Evolutionary conservation across 2,113 vertebrate genomes (phyloP).

Genomic region (Misgurnus anguillicaudatus): DNA sequence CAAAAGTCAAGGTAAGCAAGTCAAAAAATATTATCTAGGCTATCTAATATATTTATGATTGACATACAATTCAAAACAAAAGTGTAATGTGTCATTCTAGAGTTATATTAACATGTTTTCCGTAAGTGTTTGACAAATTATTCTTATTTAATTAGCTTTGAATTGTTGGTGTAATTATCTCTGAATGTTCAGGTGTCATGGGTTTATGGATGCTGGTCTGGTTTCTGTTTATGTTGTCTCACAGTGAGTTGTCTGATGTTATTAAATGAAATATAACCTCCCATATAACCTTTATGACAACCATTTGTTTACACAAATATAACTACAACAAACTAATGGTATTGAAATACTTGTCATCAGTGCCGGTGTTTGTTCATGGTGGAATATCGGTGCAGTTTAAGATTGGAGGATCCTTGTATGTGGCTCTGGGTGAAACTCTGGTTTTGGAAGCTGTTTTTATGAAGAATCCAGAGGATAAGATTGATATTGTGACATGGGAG

Average conservation of each 20-base stretch:
- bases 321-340: not conserved
- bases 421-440: constrained; percentile 20
- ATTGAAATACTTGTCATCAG: not conserved
- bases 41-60: no score
- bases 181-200: constrained; percentile 3
- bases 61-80: no score
- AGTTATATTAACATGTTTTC: no score
- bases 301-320: not conserved
- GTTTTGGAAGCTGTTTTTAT: constrained; percentile 30
- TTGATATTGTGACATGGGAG: constrained; percentile 42
- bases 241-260: constrained; percentile 7
- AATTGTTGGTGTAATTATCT: not conserved
- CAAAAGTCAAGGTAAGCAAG: no score
- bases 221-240: not conserved
- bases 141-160: no score
- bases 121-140: no score
- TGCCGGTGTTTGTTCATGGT: constrained; percentile 1
- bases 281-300: no score
- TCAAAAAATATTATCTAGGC: no score
- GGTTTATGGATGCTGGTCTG: not conserved
- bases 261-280: not conserved
- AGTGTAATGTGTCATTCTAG: no score
- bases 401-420: not conserved
- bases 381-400: constrained; percentile 10
- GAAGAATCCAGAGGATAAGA: not conserved